Conservation (phyloP, 1,140 invertebrate genomes). For the Musca vetustissima region DNA sequence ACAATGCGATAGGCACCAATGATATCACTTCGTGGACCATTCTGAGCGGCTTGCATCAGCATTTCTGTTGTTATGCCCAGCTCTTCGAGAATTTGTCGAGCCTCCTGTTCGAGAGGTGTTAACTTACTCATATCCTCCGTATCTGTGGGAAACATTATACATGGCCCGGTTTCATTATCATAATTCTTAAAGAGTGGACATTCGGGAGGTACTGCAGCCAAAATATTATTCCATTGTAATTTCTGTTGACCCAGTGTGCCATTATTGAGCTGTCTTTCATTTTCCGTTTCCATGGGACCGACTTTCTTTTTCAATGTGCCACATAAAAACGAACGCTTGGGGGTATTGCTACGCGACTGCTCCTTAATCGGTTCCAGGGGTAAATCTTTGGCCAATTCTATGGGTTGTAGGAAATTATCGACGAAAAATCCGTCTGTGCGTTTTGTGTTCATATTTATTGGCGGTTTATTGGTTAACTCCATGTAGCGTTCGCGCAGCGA, state of each 20-base stretch:
- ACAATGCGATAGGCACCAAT: conserved; percentile 58
- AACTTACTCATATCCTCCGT: conserved; percentile 54
- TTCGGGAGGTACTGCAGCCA: conserved; percentile 45
- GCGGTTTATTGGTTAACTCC: conserved; percentile 51
- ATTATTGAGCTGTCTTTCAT: conserved; percentile 45
- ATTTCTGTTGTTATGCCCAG: conserved; percentile 54
- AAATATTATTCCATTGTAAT: conserved; percentile 40
- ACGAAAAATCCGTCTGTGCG: conserved; percentile 50
- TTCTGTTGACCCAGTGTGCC: conserved; percentile 35
- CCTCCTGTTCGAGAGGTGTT: conserved; percentile 54
- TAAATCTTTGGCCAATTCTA: conserved; percentile 41
- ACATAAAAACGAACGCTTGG: conserved; percentile 44
- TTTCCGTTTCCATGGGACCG: conserved; percentile 48
- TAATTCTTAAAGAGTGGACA: conserved; percentile 54
- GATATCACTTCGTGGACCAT: conserved; percentile 56
- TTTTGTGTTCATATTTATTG: conserved; percentile 53
- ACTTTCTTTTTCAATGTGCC: conserved; percentile 53
- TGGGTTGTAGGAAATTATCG: conserved; percentile 51
- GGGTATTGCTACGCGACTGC: conserved; percentile 32
- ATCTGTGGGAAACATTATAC: conserved; percentile 56
- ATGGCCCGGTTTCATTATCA: conserved; percentile 55
- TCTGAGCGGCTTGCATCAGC: conserved; percentile 50
- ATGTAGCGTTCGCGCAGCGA: conserved; percentile 54
- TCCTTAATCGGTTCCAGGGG: conserved; percentile 33
- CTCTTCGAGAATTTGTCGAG: conserved; percentile 53